Base-by-base conservation (phyloP, 92 coral and sea anemone species). In the Bergia sp. region DNA sequence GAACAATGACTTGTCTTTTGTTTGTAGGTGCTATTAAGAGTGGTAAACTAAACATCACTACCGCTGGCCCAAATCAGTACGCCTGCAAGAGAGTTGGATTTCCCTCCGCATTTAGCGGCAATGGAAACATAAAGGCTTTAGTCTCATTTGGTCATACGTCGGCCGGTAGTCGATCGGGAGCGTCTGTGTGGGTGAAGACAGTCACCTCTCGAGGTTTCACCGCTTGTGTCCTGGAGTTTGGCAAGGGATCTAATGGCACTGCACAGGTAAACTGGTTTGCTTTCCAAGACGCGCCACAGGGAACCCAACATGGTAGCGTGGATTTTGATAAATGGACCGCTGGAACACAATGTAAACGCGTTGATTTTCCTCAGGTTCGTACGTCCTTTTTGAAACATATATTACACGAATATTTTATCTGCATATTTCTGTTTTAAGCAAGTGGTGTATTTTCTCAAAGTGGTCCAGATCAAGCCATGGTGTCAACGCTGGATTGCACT, bases 211-310 rank as follows among this genome's bases (percentile, higher is more conserved):
- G 89, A 53, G 89, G 89, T 41, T 73, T 86, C 55, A 86, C 89
- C 5, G 89, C 82, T 7, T 86, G 89, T 23, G 72, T 86, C 69
- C 73, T 74, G 69, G 89, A 86, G 37, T 38, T 86, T n/a, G 89
- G 82, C n/a, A 38, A 77, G 49, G 82, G 89, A 74, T 86, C 89
- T 6, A 86, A 86, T 38, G 89, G 82, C 29, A 74, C 72, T 3
- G 89, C 82, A 38, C n/a, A 53, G 82, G 66, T 86, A 7, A 86
- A 86, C 82, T 86, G 89, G 89, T 40, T 86, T 36, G 89, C 89
- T 3, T 86, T 86, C 37, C 89, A 86, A 57, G 37, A 42, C 0
- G 81, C 69, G 2, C 89, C 89, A 74, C 71, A 86, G 57, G 89
- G 82, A 74, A 61, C 82, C 75, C 89, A 86, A 57, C 73, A 86